Evolutionary conservation across 1,140 invertebrate species (phyloP), one percentile per base, ranked within the genome.

Genomic region (Ceratoteleas bidentatus): DNA sequence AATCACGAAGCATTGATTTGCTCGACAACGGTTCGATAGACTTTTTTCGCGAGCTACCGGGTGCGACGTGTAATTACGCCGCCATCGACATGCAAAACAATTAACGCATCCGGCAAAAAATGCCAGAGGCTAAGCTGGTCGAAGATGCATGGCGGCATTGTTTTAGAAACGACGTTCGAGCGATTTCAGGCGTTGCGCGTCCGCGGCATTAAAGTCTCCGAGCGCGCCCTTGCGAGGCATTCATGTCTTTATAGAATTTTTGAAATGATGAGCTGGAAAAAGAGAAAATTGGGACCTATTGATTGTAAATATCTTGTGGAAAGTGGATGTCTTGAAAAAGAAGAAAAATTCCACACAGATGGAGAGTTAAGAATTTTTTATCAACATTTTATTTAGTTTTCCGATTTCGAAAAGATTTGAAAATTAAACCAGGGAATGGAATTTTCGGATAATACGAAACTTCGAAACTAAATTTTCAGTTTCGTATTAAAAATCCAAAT

Each of bases 191-290:
- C n/a, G n/a, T n/a, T n/a, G n/a, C n/a, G n/a, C n/a, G 47, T 52
- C 6, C 43, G 64, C 33, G 82, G 83, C 84, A 84, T 87, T 69
- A 84, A 87, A 84, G 79, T 88, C 87, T 84, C 81, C 69, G 65
- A 64, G 73, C 61, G 62, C 72, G 74, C 73, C 49, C 36, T 32
- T 53, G 72, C 43, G 76, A 70, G 47, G 83, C 88, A 81, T 89
- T 87, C 83, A 89, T 86, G 84, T 89, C 87, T 89, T 86, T 81
- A 85, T 78, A 68, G 7, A 8, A 24, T 3, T 40, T 40, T n/a
- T 6, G 6, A 49, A 2, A 14, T 14, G 45, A 10, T n/a, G n/a
- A 3, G n/a, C 9, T 2, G 40, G n/a, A 2, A 43, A 43, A 2
- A 43, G 2, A n/a, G 9, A n/a, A 3, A 43, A 1, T n/a, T n/a